These are phyloP conservation scores for Urocynchramus pylzowi DNA, from an alignment of 2,113 vertebrate species.

Conservation along the genomic window DNA sequence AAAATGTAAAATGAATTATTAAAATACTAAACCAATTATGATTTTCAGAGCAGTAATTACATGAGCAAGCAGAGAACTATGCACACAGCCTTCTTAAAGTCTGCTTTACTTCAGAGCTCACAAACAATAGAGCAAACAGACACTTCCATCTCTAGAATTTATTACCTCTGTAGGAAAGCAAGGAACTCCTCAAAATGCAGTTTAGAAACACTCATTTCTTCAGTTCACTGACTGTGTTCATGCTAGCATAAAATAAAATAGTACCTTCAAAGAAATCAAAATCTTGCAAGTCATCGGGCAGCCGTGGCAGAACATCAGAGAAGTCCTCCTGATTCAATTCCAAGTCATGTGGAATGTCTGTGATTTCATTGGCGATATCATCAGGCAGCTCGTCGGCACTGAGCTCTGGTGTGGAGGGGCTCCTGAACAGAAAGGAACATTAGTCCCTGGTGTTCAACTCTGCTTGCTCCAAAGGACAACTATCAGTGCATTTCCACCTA, in stretches of 20 bases:
- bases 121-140: neutral
- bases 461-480: neutral
- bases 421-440: slow-evolving; percentile 71
- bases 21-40: slow-evolving; percentile 28
- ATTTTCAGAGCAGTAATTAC: slow-evolving; percentile 29
- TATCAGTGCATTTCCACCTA: neutral
- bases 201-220: neutral
- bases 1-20: slow-evolving; percentile 47
- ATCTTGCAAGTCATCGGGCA: slow-evolving; percentile 95
- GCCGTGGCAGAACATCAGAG: slow-evolving; percentile 91
- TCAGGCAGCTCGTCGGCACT: slow-evolving; percentile 96
- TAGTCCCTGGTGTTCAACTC: neutral
- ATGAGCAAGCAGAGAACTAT: slow-evolving; percentile 9
- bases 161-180: neutral
- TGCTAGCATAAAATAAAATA: neutral
- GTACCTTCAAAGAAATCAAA: slow-evolving; percentile 99
- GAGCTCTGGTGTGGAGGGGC: slow-evolving; percentile 93
- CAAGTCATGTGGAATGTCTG: slow-evolving; percentile 98
- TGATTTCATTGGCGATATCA: slow-evolving; percentile 97
- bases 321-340: slow-evolving; percentile 99
- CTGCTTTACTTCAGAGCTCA: neutral
- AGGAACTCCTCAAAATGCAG: neutral
- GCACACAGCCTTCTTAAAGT: neutral
- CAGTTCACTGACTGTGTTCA: neutral
- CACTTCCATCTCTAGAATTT: neutral